These are phyloP conservation scores for Parelbella ahira DNA, from an alignment of 2,888 invertebrate species.

Conservation along the genomic window DNA sequence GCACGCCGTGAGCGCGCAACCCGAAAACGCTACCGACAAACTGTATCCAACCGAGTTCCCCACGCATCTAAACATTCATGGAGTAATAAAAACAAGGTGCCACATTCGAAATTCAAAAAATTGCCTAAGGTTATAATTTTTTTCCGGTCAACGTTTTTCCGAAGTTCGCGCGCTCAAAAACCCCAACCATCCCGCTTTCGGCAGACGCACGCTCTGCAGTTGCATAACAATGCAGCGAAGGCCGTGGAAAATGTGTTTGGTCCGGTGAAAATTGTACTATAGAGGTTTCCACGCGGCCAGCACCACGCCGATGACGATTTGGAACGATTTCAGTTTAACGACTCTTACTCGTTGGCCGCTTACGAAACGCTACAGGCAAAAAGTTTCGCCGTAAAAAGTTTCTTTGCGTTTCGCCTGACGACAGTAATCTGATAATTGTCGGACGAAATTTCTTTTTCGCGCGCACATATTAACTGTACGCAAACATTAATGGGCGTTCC, in stretches of 20 bases:
- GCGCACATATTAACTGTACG: slow-evolving; percentile 44
- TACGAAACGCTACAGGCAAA: slow-evolving; percentile 62
- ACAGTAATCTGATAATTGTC: slow-evolving; percentile 68
- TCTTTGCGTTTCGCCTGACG: slow-evolving; percentile 50
- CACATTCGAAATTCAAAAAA: slow-evolving; percentile 40
- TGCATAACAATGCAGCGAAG: slow-evolving; percentile 74
- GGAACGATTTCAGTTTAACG: slow-evolving; percentile 54
- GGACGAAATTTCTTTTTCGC: slow-evolving; percentile 62
- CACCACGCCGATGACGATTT: slow-evolving; percentile 52
- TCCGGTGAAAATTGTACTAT: slow-evolving; percentile 52
- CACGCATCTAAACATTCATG: slow-evolving; percentile 47
- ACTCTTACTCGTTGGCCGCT: slow-evolving; percentile 39
- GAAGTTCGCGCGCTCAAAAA: slow-evolving; percentile 42
- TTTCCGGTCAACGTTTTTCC: slow-evolving; percentile 54
- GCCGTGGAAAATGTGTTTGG: slow-evolving; percentile 61
- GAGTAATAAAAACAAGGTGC: slow-evolving; percentile 44
- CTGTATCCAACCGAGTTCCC: slow-evolving; percentile 30
- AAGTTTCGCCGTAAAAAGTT: slow-evolving; percentile 56
- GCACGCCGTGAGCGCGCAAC: slow-evolving; percentile 33
- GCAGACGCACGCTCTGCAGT: slow-evolving; percentile 41
- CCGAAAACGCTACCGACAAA: slow-evolving; percentile 60
- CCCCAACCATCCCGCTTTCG: slow-evolving; percentile 37
- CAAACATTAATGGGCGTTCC: slow-evolving; percentile 18
- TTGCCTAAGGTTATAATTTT: slow-evolving; percentile 57
- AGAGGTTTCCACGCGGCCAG: slow-evolving; percentile 44